Conservation (phyloP, 2,113 vertebrate species). For the Oncorhynchus gorbuscha region DNA sequence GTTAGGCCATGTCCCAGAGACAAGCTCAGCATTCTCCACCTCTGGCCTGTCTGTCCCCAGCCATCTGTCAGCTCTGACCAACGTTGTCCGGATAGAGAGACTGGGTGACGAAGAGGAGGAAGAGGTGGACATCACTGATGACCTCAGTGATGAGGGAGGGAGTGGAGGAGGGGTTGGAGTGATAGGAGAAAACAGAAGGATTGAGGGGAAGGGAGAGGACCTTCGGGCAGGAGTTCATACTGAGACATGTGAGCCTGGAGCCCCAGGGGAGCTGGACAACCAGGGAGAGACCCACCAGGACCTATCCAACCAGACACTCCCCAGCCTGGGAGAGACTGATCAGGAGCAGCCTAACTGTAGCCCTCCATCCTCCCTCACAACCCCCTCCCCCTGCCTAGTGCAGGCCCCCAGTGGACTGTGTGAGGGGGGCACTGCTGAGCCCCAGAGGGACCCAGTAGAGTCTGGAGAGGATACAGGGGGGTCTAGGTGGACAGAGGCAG, state of each 20-base stretch:
- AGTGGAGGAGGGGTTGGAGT: background rate
- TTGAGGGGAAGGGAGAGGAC: background rate
- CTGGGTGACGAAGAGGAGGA: slow-evolving; percentile 93
- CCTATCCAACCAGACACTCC: background rate
- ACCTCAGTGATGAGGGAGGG: slow-evolving; percentile 57
- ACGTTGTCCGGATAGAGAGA: slow-evolving; percentile 87
- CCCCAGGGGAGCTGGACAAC: background rate
- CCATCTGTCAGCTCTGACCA: slow-evolving; percentile 66
- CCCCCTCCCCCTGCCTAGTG: no score
- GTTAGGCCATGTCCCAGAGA: slow-evolving; percentile 17
- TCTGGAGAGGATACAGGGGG: background rate
- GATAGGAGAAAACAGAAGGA: background rate
- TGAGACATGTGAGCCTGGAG: no score
- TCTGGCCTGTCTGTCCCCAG: slow-evolving; percentile 11
- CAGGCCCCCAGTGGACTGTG: no score
- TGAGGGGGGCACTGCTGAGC: no score
- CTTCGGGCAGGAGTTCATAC: background rate
- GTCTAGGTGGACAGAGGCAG: slow-evolving; percentile 7
- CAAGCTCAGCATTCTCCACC: slow-evolving; percentile 4
- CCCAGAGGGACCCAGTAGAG: background rate
- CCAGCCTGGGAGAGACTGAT: background rate
- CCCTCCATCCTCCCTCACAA: background rate
- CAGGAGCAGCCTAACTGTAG: background rate
- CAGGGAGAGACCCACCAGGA: slow-evolving; percentile 7
- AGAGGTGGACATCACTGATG: slow-evolving; percentile 95